A percentile compares a stretch with the other conserved stretches of the same genome.
These are phyloP conservation scores for Drosophila gunungcola DNA, from an alignment of 1,140 invertebrate species.

Conservation along the genomic window DNA sequence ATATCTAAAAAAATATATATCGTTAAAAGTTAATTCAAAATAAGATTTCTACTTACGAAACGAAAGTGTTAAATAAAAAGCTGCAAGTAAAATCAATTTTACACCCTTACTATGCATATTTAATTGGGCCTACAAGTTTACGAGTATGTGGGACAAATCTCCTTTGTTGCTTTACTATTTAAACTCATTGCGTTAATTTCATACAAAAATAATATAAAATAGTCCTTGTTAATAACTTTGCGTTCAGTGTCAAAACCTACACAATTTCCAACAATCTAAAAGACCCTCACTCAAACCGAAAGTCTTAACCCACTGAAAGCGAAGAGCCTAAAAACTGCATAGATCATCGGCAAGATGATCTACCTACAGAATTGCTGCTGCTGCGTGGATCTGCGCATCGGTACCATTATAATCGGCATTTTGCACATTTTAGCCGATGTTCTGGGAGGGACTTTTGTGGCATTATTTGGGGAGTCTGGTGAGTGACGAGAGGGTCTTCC, in stretches of 20 bases:
- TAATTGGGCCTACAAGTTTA: no score
- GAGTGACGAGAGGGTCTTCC: not conserved
- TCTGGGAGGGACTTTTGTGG: constrained; percentile 8
- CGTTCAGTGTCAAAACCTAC: not conserved
- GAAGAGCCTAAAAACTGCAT: not conserved
- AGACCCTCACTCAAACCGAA: not conserved
- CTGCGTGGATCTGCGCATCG: constrained; percentile 59
- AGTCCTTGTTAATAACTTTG: not conserved
- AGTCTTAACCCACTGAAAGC: not conserved
- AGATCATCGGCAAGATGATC: constrained; percentile 48
- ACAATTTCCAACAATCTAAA: not conserved
- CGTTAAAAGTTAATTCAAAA: no score
- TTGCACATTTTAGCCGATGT: constrained; percentile 44
- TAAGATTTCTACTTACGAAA: no score
- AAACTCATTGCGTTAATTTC: no score
- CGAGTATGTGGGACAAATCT: no score
- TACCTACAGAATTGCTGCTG: constrained; percentile 61
- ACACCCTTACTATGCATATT: no score
- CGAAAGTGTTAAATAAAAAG: no score
- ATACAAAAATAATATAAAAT: no score
- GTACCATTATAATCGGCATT: constrained; percentile 18
- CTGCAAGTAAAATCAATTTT: no score
- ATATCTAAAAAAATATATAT: no score
- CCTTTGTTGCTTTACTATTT: no score
- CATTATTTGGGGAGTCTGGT: constrained; percentile 55